phyloP scores from a whole-genome alignment of 2,888 invertebrate genomes.

The Tuberolachnus salignus region DNA sequence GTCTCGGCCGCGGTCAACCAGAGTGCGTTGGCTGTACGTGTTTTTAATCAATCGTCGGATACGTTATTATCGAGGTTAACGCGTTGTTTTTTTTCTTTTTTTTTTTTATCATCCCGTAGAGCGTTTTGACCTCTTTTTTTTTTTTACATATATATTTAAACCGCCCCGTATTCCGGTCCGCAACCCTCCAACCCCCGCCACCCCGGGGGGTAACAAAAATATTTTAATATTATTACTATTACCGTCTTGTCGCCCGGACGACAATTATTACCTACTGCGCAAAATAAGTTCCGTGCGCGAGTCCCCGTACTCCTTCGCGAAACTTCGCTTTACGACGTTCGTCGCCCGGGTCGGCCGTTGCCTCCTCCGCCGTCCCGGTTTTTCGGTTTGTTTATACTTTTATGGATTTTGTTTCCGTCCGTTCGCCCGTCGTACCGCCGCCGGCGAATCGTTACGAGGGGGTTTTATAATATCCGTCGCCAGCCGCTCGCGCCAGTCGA shows the following conservation, averaged over 20 bases:
- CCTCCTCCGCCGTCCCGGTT: not conserved
- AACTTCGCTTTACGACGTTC: not conserved
- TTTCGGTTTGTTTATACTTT: not conserved
- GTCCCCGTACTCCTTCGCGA: not conserved
- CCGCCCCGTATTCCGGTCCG: not conserved
- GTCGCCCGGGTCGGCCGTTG: not conserved
- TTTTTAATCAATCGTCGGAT: not conserved
- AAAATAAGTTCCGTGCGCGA: not conserved
- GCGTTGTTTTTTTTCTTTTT: not conserved
- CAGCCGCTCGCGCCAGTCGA: too few species aligned
- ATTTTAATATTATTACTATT: not conserved
- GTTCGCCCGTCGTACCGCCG: not conserved
- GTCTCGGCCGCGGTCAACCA: not conserved
- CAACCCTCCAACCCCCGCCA: too few species aligned
- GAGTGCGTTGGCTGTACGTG: not conserved
- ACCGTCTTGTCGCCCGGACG: not conserved
- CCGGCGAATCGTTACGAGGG: not conserved
- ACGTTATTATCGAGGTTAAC: not conserved
- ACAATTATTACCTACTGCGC: not conserved
- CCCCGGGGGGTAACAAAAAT: too few species aligned
- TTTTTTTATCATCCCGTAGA: too few species aligned
- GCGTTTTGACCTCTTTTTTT: conserved; percentile 14
- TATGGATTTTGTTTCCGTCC: not conserved
- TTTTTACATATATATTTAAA: too few species aligned
- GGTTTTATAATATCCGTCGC: too few species aligned